Evolutionary conservation across 2,888 invertebrate species (phyloP).

Genomic region (Chymomyza procnemis): DNA sequence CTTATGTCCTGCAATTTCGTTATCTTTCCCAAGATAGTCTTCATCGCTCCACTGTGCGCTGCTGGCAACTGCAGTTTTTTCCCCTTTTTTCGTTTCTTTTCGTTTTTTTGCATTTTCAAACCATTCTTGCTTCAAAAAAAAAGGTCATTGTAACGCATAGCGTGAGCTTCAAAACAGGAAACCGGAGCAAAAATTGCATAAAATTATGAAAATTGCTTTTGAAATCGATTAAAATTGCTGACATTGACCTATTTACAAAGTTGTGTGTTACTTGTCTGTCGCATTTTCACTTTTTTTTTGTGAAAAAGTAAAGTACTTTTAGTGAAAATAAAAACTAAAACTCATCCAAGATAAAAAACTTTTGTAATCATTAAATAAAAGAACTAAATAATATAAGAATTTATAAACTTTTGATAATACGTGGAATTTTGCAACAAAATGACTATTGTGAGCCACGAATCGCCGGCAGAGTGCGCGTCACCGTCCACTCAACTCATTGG

Average conservation of each 20-base stretch:
- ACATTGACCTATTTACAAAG: slow-evolving; percentile 56
- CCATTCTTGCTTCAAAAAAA: background rate
- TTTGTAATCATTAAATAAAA: too few relatives aligned
- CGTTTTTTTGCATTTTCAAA: background rate
- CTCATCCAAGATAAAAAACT: background rate
- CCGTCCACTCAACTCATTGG: too few relatives aligned
- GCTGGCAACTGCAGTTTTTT: background rate
- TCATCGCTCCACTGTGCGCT: background rate
- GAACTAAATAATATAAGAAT: too few relatives aligned
- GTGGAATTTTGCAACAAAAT: too few relatives aligned
- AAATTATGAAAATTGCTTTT: slow-evolving; percentile 19
- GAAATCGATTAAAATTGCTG: slow-evolving; percentile 47
- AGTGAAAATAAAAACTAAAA: background rate
- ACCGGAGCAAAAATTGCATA: slow-evolving; percentile 1
- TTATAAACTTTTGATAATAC: too few relatives aligned
- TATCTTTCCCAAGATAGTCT: background rate
- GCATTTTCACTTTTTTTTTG: background rate
- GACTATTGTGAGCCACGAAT: too few relatives aligned
- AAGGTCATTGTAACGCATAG: background rate
- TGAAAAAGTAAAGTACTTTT: background rate
- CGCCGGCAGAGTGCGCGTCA: background rate
- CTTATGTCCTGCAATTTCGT: background rate
- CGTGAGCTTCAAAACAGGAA: background rate
- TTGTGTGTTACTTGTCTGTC: background rate
- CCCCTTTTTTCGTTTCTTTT: background rate